Base-by-base conservation (phyloP, 2,888 invertebrate species). In the Eustalomyia histrio region DNA sequence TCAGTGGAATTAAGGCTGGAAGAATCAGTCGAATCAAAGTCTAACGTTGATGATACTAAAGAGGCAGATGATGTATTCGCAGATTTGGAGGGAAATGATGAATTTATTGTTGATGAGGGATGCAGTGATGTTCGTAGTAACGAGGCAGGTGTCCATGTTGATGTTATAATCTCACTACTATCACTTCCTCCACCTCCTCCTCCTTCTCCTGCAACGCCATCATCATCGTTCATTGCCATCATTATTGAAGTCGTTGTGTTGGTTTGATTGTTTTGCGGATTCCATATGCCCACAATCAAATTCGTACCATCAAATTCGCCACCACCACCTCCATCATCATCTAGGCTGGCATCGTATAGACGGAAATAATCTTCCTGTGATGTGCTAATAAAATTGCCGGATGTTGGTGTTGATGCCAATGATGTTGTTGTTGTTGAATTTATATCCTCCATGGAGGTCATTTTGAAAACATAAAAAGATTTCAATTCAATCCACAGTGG, bases 271-370 rank as follows among this genome's bases (percentile, higher is more conserved):
- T 17, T 60, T 21, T 58, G 55, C 33, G 83, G 79, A 76, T 80
- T 84, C 85, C 85, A 84, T 65, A 81, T 76, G 71, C 78, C 83
- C 69, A 83, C 83, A 82, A 83, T 78, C 55, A 84, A 76, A 60
- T 82, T 83, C 73, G 71, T 76, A 24, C 76, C 17, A 52, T 58
- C 65, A 7, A 69, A 73, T 33, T 61, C 78, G 8, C 68, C 79
- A 10, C 68, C 79, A 21, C 33, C 74, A 57, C 69, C 74, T 1
- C 43, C 82, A 18, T 61, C 80, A 14, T 67, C 76, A 24, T 65
- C 82, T 5, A 72, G 53, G 52, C 58, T 60, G 61, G 63, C 80
- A 73, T 79, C 82, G 61, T 85, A 84, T 21, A 83, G 47, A 8
- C 83, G 83, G 67, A 84, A 83, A 78, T 83, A 83, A 60, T 83